Percentiles rank a stretch among this genome's conserved stretches.
Evolutionary conservation across 2,888 invertebrate species (phyloP).

Genomic region (Archaeoteleia sp.): DNA sequence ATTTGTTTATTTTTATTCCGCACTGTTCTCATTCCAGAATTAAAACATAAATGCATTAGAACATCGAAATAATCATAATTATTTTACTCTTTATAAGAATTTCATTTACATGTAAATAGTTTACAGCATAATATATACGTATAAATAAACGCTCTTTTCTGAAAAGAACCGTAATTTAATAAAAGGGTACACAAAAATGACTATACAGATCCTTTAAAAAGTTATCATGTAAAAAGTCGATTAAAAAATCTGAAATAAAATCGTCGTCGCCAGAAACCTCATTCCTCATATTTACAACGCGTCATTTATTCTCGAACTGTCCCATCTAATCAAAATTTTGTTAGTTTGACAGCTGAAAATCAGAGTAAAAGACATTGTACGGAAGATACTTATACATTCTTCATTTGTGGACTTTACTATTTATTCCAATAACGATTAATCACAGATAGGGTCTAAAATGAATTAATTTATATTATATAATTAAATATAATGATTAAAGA

Average conservation of each 20-base stretch:
- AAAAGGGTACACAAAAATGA: constrained; percentile 19
- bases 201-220: constrained; percentile 14
- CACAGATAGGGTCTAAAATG: constrained; percentile 33
- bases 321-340: constrained; percentile 25
- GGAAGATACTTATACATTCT: constrained; percentile 32
- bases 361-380: constrained; percentile 22
- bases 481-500: constrained; percentile 13
- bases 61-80: no score
- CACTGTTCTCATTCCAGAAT: no score
- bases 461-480: constrained; percentile 9
- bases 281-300: constrained; percentile 33
- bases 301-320: constrained; percentile 20
- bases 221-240: constrained; percentile 15
- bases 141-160: constrained; percentile 19
- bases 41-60: no score
- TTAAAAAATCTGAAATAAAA: constrained; percentile 25
- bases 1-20: no score
- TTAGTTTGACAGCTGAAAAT: constrained; percentile 34
- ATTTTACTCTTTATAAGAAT: no score
- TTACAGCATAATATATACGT: no score
- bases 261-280: constrained; percentile 19
- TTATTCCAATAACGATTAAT: constrained; percentile 40
- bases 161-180: constrained; percentile 14
- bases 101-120: constrained; percentile 44
- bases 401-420: constrained; percentile 33